A percentile compares a stretch with the other conserved stretches of the same genome.
phyloP scores from a whole-genome alignment of 2,797 vertebrate genomes.

The Esox lucius region DNA sequence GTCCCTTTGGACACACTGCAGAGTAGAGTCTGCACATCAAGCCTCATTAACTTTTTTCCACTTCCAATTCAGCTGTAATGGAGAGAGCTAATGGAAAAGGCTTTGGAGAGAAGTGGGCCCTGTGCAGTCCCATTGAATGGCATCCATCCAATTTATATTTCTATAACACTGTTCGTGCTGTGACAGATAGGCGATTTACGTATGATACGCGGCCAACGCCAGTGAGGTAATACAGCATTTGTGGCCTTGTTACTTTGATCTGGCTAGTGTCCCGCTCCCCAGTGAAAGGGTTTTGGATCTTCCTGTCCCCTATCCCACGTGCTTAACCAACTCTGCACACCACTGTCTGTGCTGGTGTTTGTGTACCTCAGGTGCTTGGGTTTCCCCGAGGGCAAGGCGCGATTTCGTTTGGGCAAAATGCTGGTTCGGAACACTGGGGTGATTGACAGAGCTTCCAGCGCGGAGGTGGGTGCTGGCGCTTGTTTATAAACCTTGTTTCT shows the following conservation, averaged over 20 bases:
- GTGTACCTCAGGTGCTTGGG: slow-evolving; percentile 58
- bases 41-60: no score
- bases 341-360: slow-evolving; percentile 22
- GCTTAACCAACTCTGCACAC: slow-evolving; percentile 45
- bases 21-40: not conserved
- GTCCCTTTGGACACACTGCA: not conserved
- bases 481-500: slow-evolving; percentile 61
- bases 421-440: slow-evolving; percentile 58
- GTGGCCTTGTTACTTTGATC: not conserved
- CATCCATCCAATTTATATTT: no score
- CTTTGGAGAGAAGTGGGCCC: no score
- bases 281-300: not conserved
- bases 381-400: slow-evolving; percentile 50
- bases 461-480: slow-evolving; percentile 55
- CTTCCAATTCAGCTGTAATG: not conserved
- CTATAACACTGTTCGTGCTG: no score
- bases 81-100: no score
- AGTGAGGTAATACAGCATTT: not conserved
- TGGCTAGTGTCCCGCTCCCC: no score
- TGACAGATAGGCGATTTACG: no score
- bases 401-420: slow-evolving; percentile 56
- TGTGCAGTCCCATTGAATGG: no score
- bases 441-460: slow-evolving; percentile 64
- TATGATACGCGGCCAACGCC: not conserved
- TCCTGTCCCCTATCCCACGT: slow-evolving; percentile 48